phyloP scores from a whole-genome alignment of 2,888 invertebrate genomes.

The Zaprionus lineosus region DNA sequence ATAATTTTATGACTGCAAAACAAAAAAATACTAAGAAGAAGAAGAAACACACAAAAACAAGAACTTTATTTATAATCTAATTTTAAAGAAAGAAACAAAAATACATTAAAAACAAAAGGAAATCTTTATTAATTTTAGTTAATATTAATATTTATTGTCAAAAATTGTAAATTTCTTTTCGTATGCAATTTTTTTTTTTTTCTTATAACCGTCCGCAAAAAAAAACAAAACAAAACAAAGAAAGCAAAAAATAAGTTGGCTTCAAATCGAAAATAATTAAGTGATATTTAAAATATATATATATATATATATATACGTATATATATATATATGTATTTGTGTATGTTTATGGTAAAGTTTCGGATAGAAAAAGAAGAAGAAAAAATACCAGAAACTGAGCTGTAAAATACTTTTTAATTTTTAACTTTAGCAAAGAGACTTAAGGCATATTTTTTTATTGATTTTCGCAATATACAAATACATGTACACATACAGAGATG shows the following conservation, averaged over 20 bases:
- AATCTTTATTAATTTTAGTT: conserved; percentile 30
- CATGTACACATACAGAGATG: too few relatives aligned
- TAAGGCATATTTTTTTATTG: conserved; percentile 68
- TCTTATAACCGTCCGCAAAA: conserved; percentile 64
- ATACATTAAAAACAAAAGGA: conserved; percentile 43
- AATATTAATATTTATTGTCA: conserved; percentile 57
- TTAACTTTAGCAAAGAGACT: conserved; percentile 63
- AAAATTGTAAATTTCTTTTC: conserved; percentile 55
- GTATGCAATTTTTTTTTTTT: conserved; percentile 42
- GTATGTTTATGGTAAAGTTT: too few relatives aligned
- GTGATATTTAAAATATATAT: conserved; percentile 66
- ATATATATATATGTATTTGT: conserved; percentile 13
- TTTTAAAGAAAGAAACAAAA: conserved; percentile 55
- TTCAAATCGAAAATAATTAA: conserved; percentile 63
- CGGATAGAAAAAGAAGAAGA: conserved; percentile 24
- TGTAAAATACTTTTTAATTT: conserved; percentile 72
- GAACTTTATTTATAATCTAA: conserved; percentile 52
- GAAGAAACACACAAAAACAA: conserved; percentile 51
- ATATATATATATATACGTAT: conserved; percentile 11
- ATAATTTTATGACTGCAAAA: background rate
- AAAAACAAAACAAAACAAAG: conserved; percentile 22
- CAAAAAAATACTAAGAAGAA: background rate
- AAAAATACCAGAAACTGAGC: conserved; percentile 32
- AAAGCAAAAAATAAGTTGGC: conserved; percentile 50
- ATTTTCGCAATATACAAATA: conserved; percentile 68